Percentiles rank a stretch among this genome's conserved stretches.
Evolutionary conservation across 2,113 vertebrate species (phyloP).

Genomic region (Rhinogobius similis): DNA sequence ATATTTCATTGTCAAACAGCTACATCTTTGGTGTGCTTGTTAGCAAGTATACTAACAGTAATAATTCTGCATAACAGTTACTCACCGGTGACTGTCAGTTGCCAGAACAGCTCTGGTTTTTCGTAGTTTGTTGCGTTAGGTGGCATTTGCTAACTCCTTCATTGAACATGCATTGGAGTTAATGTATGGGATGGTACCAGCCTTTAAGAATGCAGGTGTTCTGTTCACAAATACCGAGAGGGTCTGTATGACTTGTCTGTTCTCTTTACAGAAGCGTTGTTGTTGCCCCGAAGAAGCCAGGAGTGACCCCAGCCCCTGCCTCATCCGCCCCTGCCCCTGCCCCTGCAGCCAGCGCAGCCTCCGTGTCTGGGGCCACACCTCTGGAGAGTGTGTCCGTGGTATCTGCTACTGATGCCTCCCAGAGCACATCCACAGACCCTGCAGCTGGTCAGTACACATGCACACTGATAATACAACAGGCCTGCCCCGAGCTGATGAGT

Average conservation of each 20-base stretch:
- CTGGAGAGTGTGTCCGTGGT: constrained; percentile 88
- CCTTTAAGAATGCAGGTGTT: too few species aligned
- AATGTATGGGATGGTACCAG: too few species aligned
- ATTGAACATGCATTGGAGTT: too few species aligned
- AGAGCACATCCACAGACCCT: constrained; percentile 68
- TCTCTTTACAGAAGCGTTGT: constrained; percentile 86
- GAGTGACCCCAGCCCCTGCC: constrained; percentile 44
- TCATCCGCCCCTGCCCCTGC: constrained; percentile 59
- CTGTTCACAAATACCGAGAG: too few species aligned
- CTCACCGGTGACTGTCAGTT: too few species aligned
- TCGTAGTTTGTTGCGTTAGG: too few species aligned
- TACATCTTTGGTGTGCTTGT: too few species aligned
- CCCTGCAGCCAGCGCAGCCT: constrained; percentile 57
- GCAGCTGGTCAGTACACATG: constrained; percentile 76
- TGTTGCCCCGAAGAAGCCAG: constrained; percentile 87
- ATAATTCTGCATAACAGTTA: too few species aligned
- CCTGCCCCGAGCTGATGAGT: constrained; percentile 9
- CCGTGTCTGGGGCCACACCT: constrained; percentile 63
- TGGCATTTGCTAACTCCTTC: too few species aligned
- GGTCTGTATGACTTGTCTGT: neutral
- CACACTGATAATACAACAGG: constrained; percentile 1
- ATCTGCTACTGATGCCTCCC: constrained; percentile 83
- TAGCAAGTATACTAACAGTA: too few species aligned
- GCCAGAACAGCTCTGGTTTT: too few species aligned
- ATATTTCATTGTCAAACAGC: too few species aligned